Conservation (phyloP, 2,797 vertebrate genomes). For the Staurois parvus region DNA sequence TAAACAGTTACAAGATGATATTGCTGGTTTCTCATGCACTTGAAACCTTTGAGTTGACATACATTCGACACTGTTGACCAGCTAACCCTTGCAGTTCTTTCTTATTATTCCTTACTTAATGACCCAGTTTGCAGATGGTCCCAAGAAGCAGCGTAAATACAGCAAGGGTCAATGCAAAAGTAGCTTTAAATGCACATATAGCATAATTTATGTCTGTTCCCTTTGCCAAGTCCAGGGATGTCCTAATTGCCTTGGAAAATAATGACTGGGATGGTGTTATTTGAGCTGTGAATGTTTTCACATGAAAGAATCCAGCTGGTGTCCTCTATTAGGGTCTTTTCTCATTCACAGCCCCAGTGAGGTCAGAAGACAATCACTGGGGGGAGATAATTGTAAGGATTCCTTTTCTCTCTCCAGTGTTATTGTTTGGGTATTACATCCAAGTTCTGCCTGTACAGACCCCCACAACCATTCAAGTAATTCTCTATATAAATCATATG, state of each 20-base stretch:
- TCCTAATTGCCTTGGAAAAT: conserved; percentile 54
- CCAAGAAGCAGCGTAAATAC: conserved; percentile 34
- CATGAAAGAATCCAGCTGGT: conserved; percentile 59
- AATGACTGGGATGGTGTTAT: conserved; percentile 57
- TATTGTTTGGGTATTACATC: conserved; percentile 52
- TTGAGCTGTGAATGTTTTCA: conserved; percentile 51
- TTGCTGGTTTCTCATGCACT: conserved; percentile 51
- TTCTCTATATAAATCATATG: background rate
- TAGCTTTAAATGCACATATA: conserved; percentile 46
- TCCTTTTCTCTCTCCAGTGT: conserved; percentile 27
- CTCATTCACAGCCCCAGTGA: conserved; percentile 42
- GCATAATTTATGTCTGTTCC: conserved; percentile 54
- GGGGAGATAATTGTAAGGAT: conserved; percentile 50
- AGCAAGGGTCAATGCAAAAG: conserved; percentile 53
- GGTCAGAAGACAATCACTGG: conserved; percentile 51
- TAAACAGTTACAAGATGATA: conserved; percentile 20
- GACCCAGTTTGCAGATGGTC: conserved; percentile 46
- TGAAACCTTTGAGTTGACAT: conserved; percentile 46
- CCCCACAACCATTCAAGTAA: background rate
- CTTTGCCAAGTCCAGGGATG: conserved; percentile 48
- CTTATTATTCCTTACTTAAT: conserved; percentile 49
- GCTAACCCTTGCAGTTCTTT: conserved; percentile 22
- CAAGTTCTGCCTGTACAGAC: conserved; percentile 14
- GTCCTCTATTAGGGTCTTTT: conserved; percentile 46
- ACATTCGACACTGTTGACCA: conserved; percentile 24